phyloP scores from a whole-genome alignment of 1,140 invertebrate species.

The Octopus sinensis region DNA sequence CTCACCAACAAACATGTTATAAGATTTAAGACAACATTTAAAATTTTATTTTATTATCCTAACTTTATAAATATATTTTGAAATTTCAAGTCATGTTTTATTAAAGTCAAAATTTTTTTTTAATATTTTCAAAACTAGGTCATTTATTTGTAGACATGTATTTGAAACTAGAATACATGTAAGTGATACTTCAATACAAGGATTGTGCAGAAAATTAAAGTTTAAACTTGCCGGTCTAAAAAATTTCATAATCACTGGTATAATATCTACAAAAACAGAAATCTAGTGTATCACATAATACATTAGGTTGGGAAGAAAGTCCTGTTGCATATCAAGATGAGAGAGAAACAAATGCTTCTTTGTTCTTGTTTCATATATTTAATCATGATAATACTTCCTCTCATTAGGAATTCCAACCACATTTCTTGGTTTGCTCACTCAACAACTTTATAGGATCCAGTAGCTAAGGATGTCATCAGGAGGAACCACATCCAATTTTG shows the following conservation, averaged over 20 bases:
- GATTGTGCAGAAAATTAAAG: background rate
- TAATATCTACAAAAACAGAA: too few relatives aligned
- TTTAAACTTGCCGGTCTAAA: background rate
- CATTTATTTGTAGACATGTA: background rate
- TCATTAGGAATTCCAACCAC: too few relatives aligned
- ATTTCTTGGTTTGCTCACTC: too few relatives aligned
- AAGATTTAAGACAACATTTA: background rate
- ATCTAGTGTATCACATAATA: too few relatives aligned
- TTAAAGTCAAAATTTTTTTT: background rate
- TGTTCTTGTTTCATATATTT: too few relatives aligned
- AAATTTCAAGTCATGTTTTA: constrained; percentile 8
- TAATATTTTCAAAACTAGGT: background rate
- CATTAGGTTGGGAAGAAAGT: too few relatives aligned
- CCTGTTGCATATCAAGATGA: too few relatives aligned
- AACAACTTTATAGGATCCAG: too few relatives aligned
- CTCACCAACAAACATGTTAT: background rate
- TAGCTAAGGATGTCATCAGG: too few relatives aligned
- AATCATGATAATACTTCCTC: too few relatives aligned
- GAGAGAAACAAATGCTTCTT: too few relatives aligned
- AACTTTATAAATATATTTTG: background rate
- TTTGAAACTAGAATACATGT: background rate
- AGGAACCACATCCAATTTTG: too few relatives aligned
- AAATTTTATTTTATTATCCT: constrained; percentile 8
- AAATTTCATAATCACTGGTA: background rate
- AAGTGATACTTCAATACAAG: background rate